Conservation (phyloP, 2,888 invertebrate species). For the Lymantria dispar region DNA sequence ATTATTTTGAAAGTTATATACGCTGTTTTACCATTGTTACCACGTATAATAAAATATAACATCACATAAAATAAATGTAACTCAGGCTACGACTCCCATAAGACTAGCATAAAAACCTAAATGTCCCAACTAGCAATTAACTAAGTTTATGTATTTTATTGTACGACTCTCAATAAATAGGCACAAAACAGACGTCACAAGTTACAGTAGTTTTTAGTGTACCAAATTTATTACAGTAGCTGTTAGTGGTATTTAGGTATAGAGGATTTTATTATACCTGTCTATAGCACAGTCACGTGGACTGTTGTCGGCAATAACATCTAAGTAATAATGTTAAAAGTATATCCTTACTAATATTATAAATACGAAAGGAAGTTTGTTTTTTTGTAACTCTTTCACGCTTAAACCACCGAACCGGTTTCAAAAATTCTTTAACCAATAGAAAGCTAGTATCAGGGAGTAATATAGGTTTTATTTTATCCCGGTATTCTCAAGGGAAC, state of each 20-base stretch:
- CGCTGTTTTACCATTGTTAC: too few species aligned
- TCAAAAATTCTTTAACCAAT: too few species aligned
- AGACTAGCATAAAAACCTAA: background rate
- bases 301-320: too few species aligned
- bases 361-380: too few species aligned
- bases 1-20: too few species aligned
- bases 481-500: too few species aligned
- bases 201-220: conserved; percentile 7
- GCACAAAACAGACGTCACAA: background rate
- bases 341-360: too few species aligned
- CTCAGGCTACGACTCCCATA: background rate
- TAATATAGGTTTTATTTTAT: too few species aligned
- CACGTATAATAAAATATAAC: background rate
- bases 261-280: conserved; percentile 14
- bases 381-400: too few species aligned
- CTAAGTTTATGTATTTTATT: background rate
- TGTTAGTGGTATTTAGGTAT: conserved; percentile 1
- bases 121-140: background rate
- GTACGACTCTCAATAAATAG: background rate
- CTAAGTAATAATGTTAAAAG: too few species aligned
- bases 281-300: background rate
- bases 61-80: background rate
- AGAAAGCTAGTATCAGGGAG: too few species aligned
- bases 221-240: conserved; percentile 4
- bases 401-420: too few species aligned